Base-by-base conservation (phyloP, 2,797 vertebrate species). In the Microctenopoma lineatum region DNA sequence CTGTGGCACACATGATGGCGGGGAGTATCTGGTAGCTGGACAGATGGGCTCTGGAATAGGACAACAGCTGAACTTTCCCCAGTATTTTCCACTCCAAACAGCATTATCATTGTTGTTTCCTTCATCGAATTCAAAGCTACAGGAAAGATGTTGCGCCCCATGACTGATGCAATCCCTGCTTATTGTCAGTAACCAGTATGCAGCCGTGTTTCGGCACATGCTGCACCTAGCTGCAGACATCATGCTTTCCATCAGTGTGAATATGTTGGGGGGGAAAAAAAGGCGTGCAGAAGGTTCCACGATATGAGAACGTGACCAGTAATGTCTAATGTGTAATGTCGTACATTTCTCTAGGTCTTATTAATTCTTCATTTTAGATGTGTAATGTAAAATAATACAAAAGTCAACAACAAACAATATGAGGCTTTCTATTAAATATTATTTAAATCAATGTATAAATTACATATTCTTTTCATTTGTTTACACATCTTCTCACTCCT, bases 1-100 rank as follows among this genome's bases (percentile, higher is more conserved):
- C 69, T 68, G 79, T 87, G 88, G 85, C 74, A 81, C 78, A 89
- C 78, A 77, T 62, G 59, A 72, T 66, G 76, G 67, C 75, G 71
- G 70, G 70, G 79, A 76, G 69, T 45, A 75, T 79, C 58, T 79
- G 70, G 77, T 68, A 64, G 78, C 66, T 66, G 78, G 73, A 84
- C 83, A 84, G 77, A 88, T 79, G 79, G 80, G 63, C 29, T 64
- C 46, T 70, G 64, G 45, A 34, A 46, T 52, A 21, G 21, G 21
- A 21, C 21, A 9, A 46, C 38, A 48, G n/a, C 14, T 16, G 25
- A n/a, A 61, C 52, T 21, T 46, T 21, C 21, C 44, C 25, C 32
- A 59, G 9, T 18, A 11, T 26, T 51, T 61, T 34, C 0, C 51
- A 38, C 55, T 36, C 9, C 7, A 48, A 56, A 59, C 39, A 39